Percentiles rank a stretch among this genome's conserved stretches.
Evolutionary conservation across 2,888 invertebrate genomes (phyloP).

Genomic region (Margaritifera margaritifera): DNA sequence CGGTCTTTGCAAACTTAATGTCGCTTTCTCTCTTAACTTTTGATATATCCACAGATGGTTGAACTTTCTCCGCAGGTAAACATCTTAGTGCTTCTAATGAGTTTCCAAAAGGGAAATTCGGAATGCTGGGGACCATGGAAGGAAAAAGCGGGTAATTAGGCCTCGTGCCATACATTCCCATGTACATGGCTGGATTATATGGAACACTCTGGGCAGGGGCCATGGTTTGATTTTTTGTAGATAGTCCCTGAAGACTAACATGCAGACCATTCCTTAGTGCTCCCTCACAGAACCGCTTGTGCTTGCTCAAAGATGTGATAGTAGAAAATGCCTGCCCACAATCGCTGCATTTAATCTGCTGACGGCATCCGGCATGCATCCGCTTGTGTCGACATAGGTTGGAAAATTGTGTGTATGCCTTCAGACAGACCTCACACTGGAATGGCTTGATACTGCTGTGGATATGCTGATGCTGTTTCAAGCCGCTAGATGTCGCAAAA

Average conservation of each 20-base stretch:
- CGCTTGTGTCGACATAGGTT: constrained; percentile 98
- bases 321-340: constrained; percentile 94
- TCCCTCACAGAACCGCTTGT: constrained; percentile 96
- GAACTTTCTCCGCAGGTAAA: constrained; percentile 20
- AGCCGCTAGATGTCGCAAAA: constrained; percentile 95
- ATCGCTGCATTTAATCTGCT: constrained; percentile 92
- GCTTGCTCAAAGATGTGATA: constrained; percentile 92
- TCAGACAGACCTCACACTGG: constrained; percentile 90
- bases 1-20: no score
- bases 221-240: constrained; percentile 5
- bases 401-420: constrained; percentile 98
- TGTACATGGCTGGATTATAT: constrained; percentile 47
- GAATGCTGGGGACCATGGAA: constrained; percentile 37
- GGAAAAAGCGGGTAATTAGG: constrained; percentile 58
- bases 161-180: constrained; percentile 50
- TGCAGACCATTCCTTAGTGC: constrained; percentile 66
- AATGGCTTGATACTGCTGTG: constrained; percentile 98
- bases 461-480: constrained; percentile 99
- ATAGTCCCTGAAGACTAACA: constrained; percentile 36
- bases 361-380: constrained; percentile 96
- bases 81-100: constrained; percentile 34
- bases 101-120: constrained; percentile 40
- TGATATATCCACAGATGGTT: constrained; percentile 4
- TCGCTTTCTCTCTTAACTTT: no score
- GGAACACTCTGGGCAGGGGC: constrained; percentile 19